Evolutionary conservation across 2,888 invertebrate species (phyloP).

Genomic region (Tipula lateralis): DNA sequence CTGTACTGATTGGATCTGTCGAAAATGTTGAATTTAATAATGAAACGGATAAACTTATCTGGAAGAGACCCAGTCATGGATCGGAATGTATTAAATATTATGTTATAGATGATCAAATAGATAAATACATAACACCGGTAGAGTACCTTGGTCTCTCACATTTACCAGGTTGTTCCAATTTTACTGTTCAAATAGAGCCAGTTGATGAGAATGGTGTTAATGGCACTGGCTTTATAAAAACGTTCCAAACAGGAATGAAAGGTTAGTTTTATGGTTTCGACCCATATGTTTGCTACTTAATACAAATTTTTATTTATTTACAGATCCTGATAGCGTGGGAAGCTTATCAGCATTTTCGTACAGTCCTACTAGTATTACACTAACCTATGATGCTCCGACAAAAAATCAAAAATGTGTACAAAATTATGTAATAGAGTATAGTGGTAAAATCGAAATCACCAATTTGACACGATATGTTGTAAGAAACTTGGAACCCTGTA

Average conservation of each 20-base stretch:
- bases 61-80: not conserved
- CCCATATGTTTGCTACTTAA: not conserved
- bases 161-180: not conserved
- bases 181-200: not conserved
- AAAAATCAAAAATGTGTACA: not conserved
- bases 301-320: not conserved
- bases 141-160: not conserved
- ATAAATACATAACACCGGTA: not conserved
- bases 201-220: not conserved
- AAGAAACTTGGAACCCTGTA: not conserved
- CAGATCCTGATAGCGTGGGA: not conserved
- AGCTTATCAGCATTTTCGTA: not conserved
- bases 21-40: not conserved
- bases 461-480: not conserved
- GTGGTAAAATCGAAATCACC: not conserved
- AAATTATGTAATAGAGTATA: not conserved
- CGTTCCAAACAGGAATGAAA: not conserved
- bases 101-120: not conserved
- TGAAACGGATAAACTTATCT: not conserved
- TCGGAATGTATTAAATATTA: not conserved
- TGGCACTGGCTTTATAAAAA: not conserved
- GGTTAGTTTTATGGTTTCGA: not conserved
- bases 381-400: not conserved
- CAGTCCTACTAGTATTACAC: not conserved
- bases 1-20: not conserved